Percentiles rank a stretch among this genome's conserved stretches.
phyloP scores from a whole-genome alignment of 2,113 vertebrate species.

The Pluvianellus socialis region DNA sequence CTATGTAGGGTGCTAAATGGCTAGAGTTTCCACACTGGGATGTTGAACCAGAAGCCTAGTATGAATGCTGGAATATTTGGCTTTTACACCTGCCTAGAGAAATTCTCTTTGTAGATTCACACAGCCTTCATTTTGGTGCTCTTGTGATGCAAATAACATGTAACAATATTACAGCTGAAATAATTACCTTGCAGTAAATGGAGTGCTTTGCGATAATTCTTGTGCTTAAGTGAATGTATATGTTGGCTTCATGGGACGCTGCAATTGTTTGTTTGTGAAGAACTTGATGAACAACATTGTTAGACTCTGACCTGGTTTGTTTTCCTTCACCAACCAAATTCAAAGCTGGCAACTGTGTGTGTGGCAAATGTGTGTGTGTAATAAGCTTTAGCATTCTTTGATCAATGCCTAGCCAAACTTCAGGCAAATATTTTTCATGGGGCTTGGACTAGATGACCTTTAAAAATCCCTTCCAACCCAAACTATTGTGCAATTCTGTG shows the following conservation, averaged over 20 bases:
- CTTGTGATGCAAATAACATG: background rate
- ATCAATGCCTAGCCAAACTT: background rate
- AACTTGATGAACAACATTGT: background rate
- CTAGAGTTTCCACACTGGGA: background rate
- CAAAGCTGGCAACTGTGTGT: background rate
- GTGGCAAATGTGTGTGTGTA: background rate
- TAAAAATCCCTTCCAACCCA: background rate
- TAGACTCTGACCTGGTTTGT: background rate
- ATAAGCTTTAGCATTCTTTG: background rate
- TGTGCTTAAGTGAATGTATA: background rate
- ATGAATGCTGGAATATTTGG: background rate
- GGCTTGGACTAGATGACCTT: background rate
- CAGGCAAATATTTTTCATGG: background rate
- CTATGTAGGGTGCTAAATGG: background rate
- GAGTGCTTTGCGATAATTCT: background rate
- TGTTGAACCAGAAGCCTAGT: background rate
- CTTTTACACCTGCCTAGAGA: background rate
- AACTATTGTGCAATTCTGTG: background rate
- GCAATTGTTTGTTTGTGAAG: background rate
- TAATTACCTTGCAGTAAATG: background rate
- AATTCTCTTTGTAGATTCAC: background rate
- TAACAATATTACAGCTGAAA: background rate
- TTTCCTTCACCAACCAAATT: background rate
- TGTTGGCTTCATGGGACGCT: background rate
- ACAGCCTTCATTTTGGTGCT: background rate